Evolutionary conservation across 2,113 vertebrate species (phyloP).

Genomic region (Brachyistius frenatus): DNA sequence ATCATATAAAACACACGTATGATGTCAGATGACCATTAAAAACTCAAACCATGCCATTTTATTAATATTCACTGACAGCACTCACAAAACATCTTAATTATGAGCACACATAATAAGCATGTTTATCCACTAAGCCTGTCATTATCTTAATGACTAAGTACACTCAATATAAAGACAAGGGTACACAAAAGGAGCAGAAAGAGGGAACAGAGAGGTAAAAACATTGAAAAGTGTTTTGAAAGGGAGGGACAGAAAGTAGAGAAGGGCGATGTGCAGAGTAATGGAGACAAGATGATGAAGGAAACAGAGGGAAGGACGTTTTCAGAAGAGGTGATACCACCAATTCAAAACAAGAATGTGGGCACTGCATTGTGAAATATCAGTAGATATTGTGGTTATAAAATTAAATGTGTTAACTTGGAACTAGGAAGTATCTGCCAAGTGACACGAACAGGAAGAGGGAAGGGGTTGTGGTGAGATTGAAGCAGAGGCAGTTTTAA

Average conservation of each 20-base stretch:
- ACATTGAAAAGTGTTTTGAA: conserved; percentile 7
- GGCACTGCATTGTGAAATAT: no score
- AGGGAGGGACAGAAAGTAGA: conserved; percentile 6
- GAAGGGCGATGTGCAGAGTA: neutral
- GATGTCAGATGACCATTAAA: conserved; percentile 12
- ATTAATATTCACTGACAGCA: conserved; percentile 19
- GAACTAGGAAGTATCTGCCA: neutral
- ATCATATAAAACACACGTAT: neutral
- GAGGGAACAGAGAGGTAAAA: conserved; percentile 28
- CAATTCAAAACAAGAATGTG: neutral
- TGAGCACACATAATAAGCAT: conserved; percentile 47
- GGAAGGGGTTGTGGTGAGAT: neutral
- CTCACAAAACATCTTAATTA: conserved; percentile 32
- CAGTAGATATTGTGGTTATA: no score
- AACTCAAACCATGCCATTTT: neutral
- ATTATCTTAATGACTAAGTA: conserved; percentile 65
- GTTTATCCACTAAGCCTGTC: conserved; percentile 37
- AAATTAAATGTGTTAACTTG: neutral
- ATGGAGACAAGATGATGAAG: conserved; percentile 10
- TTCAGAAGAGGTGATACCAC: neutral
- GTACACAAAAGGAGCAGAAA: conserved; percentile 17
- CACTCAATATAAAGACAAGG: conserved; percentile 41
- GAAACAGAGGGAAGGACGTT: neutral
- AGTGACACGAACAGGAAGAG: neutral
- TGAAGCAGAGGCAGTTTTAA: neutral